phyloP scores from a whole-genome alignment of 2,888 invertebrate species.

The Torymus texanus region DNA sequence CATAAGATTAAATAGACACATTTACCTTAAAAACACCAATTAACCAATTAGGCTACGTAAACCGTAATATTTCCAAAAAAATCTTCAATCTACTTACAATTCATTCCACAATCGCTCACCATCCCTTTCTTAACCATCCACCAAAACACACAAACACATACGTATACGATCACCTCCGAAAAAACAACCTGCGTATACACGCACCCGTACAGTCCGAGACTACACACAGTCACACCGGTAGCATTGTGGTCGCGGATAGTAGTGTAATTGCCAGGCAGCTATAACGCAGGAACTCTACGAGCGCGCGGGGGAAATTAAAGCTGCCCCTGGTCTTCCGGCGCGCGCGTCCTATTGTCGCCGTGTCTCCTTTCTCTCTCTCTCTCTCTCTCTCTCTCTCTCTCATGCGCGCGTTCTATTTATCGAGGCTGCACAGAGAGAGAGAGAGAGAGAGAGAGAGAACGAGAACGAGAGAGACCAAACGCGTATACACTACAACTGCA shows the following conservation, averaged over 20 bases:
- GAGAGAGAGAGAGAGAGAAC: conserved; percentile 61
- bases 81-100: too few relatives aligned
- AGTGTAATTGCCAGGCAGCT: too few relatives aligned
- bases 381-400: neutral
- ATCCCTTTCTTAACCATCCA: too few relatives aligned
- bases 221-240: conserved; percentile 46
- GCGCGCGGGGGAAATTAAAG: conserved; percentile 73
- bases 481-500: conserved; percentile 45
- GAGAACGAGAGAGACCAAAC: conserved; percentile 54
- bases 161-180: too few relatives aligned
- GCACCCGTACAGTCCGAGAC: too few relatives aligned
- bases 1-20: too few relatives aligned
- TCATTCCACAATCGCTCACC: too few relatives aligned
- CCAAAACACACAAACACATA: too few relatives aligned
- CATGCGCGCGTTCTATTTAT: conserved; percentile 29
- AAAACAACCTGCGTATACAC: too few relatives aligned
- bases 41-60: too few relatives aligned
- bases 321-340: conserved; percentile 72
- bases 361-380: neutral
- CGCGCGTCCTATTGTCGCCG: conserved; percentile 64
- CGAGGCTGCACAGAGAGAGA: conserved; percentile 63
- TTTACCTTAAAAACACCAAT: too few relatives aligned
- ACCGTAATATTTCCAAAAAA: too few relatives aligned
- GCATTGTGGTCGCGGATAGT: conserved; percentile 69
- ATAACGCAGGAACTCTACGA: conserved; percentile 64